phyloP scores from a whole-genome alignment of 2,113 vertebrate species.

The Octodon degus region DNA sequence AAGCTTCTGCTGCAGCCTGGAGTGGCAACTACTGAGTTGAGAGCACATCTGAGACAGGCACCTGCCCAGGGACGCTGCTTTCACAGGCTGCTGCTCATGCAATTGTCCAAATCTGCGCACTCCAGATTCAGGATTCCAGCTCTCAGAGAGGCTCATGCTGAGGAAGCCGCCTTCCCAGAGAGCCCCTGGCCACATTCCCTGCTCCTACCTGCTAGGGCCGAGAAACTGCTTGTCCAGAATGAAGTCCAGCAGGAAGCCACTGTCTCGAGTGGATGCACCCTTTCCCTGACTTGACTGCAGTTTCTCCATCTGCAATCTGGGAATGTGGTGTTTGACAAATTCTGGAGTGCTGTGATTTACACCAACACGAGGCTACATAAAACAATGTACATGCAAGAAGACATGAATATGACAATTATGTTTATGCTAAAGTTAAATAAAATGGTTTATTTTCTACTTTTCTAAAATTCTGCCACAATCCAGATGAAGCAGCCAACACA shows the following conservation, averaged over 20 bases:
- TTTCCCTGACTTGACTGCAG: background rate
- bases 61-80: background rate
- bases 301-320: background rate
- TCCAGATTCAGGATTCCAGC: background rate
- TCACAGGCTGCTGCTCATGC: background rate
- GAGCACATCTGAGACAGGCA: background rate
- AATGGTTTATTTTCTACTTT: background rate
- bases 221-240: background rate
- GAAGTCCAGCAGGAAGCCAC: background rate
- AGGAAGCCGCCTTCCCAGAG: background rate
- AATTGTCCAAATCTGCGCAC: background rate
- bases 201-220: rapidly evolving
- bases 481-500: background rate
- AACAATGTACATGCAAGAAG: background rate
- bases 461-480: too few species aligned
- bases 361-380: background rate
- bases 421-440: background rate
- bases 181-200: rapidly evolving
- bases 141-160: background rate
- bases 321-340: background rate
- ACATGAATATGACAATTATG: background rate
- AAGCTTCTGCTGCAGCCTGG: background rate
- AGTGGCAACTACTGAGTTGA: background rate
- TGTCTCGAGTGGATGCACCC: background rate
- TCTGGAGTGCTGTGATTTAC: background rate